A percentile compares a stretch with the other conserved stretches of the same genome.
These are phyloP conservation scores for Batillaria attramentaria DNA, from an alignment of 1,140 invertebrate genomes.

Conservation along the genomic window DNA sequence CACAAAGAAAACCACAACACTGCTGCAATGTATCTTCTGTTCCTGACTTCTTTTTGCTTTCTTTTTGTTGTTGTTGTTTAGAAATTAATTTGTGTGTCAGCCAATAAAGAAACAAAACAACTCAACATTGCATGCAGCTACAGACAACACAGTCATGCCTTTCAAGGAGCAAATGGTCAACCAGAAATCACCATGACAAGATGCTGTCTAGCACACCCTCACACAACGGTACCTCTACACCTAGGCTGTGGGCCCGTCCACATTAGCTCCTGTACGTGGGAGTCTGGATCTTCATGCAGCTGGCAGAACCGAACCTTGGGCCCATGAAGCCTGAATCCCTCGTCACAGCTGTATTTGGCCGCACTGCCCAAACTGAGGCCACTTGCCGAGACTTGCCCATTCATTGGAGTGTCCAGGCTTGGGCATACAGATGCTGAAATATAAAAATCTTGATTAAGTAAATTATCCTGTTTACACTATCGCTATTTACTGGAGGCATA, in stretches of 20 bases:
- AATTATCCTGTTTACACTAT: neutral
- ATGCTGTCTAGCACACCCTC: too few species aligned
- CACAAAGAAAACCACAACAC: neutral
- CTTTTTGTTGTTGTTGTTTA: too few species aligned
- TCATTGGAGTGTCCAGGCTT: conserved; percentile 9
- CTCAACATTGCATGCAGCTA: neutral
- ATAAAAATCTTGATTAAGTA: neutral
- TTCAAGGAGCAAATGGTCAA: neutral
- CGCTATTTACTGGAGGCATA: neutral
- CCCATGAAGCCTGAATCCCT: conserved; percentile 35
- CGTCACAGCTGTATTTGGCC: conserved; percentile 34
- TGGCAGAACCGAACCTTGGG: conserved; percentile 35
- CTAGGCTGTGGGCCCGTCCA: conserved; percentile 40
- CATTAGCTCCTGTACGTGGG: neutral
- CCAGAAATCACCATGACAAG: too few species aligned
- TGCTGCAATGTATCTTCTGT: neutral
- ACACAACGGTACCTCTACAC: too few species aligned
- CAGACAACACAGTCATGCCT: neutral
- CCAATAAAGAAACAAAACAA: neutral
- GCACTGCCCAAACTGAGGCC: conserved; percentile 24
- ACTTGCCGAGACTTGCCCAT: conserved; percentile 3
- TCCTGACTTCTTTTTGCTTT: neutral
- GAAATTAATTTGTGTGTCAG: too few species aligned
- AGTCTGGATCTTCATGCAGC: neutral
- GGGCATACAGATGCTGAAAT: conserved; percentile 36